Conservation (phyloP, 53 echinoderm and acorn worm species). For the Antedon mediterranea region DNA sequence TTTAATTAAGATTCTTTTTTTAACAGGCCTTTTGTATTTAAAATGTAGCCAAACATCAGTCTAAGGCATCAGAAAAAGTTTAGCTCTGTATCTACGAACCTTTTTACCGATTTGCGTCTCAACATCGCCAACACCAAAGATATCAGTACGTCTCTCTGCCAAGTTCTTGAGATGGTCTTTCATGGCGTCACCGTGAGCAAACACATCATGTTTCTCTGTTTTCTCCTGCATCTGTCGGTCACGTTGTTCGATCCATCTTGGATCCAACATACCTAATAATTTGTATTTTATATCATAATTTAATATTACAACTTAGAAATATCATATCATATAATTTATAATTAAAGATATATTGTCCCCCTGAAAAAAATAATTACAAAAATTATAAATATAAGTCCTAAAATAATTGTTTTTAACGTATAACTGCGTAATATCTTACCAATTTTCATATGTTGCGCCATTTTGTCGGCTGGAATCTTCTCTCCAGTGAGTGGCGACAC, state of each 20-base stretch:
- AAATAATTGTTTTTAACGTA: neutral
- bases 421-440: constrained; percentile 32
- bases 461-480: constrained; percentile 94
- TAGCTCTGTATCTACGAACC: constrained; percentile 37
- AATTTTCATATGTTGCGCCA: constrained; percentile 96
- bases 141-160: constrained; percentile 96
- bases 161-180: constrained; percentile 78
- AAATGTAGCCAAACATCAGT: too few relatives aligned
- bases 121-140: constrained; percentile 96
- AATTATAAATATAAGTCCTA: too few relatives aligned
- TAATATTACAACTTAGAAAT: too few relatives aligned
- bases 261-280: constrained; percentile 63
- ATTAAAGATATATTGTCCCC: too few relatives aligned
- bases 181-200: constrained; percentile 63
- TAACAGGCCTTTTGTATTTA: too few relatives aligned
- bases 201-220: constrained; percentile 66
- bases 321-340: too few relatives aligned
- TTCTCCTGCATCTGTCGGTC: constrained; percentile 53
- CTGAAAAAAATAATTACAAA: too few relatives aligned
- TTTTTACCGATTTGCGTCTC: constrained; percentile 99
- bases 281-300: too few relatives aligned
- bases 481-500: constrained; percentile 93
- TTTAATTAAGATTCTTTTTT: too few relatives aligned
- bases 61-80: too few relatives aligned
- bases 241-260: constrained; percentile 89